phyloP scores from a whole-genome alignment of 2,113 vertebrate genomes.

The Pelmatolapia mariae region DNA sequence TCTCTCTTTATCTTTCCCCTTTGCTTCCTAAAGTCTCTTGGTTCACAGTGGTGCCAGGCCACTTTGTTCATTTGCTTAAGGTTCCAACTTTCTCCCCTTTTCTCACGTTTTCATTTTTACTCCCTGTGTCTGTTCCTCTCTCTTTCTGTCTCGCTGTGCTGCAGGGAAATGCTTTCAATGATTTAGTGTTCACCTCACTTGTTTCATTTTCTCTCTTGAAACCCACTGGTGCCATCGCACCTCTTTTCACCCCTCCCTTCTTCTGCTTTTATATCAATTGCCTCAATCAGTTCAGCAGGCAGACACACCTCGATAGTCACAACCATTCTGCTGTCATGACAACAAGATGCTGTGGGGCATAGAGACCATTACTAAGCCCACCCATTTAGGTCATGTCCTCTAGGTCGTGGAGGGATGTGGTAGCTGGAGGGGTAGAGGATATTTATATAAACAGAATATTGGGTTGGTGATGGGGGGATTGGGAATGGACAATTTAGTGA shows the following conservation, averaged over 20 bases:
- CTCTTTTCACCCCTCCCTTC: background rate
- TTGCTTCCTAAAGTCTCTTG: background rate
- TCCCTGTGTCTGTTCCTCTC: background rate
- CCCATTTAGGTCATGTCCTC: slow-evolving; percentile 38
- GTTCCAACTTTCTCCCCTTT: background rate
- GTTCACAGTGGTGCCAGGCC: background rate
- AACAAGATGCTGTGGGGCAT: slow-evolving; percentile 36
- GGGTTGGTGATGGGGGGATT: background rate
- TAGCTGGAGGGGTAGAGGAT: background rate
- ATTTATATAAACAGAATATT: background rate
- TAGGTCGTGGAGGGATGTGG: background rate
- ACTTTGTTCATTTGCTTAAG: background rate
- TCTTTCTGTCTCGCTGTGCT: background rate
- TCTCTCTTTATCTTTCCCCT: background rate
- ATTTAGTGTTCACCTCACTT: background rate
- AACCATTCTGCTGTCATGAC: slow-evolving; percentile 24
- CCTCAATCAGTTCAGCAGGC: background rate
- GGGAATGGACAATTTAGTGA: background rate
- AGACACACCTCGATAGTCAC: background rate
- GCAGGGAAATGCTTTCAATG: background rate
- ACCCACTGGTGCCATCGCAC: background rate
- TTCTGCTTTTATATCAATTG: background rate
- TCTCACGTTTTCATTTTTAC: background rate
- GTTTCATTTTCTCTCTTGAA: background rate
- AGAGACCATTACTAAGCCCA: slow-evolving; percentile 15